phyloP scores from a whole-genome alignment of 2,797 vertebrate species.

The Esox lucius region DNA sequence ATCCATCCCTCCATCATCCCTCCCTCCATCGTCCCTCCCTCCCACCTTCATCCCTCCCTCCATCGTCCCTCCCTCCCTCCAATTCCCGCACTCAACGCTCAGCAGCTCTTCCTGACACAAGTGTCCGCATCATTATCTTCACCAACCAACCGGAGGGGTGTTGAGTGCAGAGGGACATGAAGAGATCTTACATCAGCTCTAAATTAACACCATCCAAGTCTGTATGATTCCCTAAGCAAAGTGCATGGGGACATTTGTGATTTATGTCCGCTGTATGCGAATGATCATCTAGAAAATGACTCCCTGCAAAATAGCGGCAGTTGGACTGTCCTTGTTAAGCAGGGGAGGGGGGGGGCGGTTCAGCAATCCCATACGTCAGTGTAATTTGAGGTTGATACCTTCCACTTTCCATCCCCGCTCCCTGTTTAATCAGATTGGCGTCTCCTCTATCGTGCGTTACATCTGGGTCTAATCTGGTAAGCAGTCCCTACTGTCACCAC shows the following conservation, averaged over 20 bases:
- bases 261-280: background rate
- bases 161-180: slow-evolving; percentile 12
- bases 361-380: background rate
- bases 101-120: background rate
- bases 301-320: background rate
- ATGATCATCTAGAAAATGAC: no score
- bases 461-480: slow-evolving; percentile 68
- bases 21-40: no score
- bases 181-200: background rate
- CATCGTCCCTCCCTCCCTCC: background rate
- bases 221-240: slow-evolving; percentile 10
- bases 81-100: background rate
- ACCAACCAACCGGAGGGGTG: background rate
- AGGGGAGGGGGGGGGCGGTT: no score
- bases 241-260: background rate
- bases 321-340: background rate
- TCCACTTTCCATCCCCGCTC: slow-evolving; percentile 58
- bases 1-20: no score
- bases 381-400: slow-evolving; percentile 72
- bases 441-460: slow-evolving; percentile 40
- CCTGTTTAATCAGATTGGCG: slow-evolving; percentile 57
- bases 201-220: slow-evolving; percentile 9
- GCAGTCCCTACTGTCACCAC: slow-evolving; percentile 69
- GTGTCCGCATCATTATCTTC: background rate
- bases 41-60: background rate